Conservation (phyloP, 2,113 vertebrate genomes). For the Nothocercus julius region DNA sequence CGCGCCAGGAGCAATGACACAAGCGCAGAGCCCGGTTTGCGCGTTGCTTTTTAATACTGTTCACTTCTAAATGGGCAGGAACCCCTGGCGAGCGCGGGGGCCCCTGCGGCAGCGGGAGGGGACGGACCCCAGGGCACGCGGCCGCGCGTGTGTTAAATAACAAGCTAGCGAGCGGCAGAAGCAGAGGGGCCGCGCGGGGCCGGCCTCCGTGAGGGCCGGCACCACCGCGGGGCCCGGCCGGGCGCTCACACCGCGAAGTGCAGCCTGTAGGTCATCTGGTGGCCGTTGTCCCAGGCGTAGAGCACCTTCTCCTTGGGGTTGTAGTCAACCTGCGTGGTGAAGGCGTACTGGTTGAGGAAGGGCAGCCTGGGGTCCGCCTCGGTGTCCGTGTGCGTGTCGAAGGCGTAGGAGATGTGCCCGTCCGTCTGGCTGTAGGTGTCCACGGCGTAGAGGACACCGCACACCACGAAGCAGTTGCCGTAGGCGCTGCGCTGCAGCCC, state of each 20-base stretch:
- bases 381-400: constrained; percentile 92
- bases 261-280: constrained; percentile 91
- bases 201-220: neutral
- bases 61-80: constrained; percentile 54
- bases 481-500: constrained; percentile 90
- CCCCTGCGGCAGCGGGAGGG: neutral
- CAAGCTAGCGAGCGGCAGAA: constrained; percentile 24
- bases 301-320: constrained; percentile 95
- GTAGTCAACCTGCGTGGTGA: constrained; percentile 96
- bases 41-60: constrained; percentile 52
- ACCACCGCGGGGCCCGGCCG: fast-evolving
- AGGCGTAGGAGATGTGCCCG: constrained; percentile 91
- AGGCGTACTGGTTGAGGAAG: constrained; percentile 89
- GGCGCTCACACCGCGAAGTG: constrained; percentile 86
- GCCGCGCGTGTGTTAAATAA: constrained; percentile 35
- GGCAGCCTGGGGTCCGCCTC: constrained; percentile 88
- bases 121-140: neutral
- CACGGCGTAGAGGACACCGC: constrained; percentile 93
- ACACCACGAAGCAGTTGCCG: constrained; percentile 97
- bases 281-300: constrained; percentile 97
- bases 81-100: constrained; percentile 14
- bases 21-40: fast-evolving
- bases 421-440: constrained; percentile 90
- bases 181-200: neutral
- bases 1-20: neutral